Conservation (phyloP, 2,797 vertebrate genomes). For the Argentina silus region DNA sequence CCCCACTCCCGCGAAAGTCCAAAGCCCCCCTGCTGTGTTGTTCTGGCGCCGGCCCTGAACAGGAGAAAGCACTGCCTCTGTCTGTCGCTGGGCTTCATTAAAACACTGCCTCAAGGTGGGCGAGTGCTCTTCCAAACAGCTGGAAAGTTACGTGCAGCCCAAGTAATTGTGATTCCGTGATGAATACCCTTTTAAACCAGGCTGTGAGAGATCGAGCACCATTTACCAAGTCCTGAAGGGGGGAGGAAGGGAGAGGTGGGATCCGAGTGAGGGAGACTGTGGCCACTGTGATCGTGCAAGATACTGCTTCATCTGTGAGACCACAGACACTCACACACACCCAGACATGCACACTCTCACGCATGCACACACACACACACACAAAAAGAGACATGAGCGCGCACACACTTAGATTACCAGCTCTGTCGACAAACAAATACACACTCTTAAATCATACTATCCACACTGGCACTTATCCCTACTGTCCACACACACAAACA, state of each 20-base stretch:
- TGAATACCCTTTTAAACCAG: slow-evolving; percentile 15
- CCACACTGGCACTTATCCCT: neutral
- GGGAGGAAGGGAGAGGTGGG: neutral
- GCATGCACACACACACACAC: neutral
- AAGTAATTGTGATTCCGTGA: slow-evolving; percentile 31
- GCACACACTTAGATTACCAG: neutral
- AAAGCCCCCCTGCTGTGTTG: too few relatives aligned
- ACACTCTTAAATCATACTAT: neutral
- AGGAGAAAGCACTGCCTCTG: neutral
- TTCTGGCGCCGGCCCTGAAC: too few relatives aligned
- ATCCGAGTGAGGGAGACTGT: neutral
- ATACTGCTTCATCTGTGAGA: slow-evolving; percentile 1
- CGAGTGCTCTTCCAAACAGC: slow-evolving; percentile 23
- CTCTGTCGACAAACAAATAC: neutral
- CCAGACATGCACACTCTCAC: neutral
- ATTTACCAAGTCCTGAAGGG: neutral
- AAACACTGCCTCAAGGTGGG: slow-evolving; percentile 17
- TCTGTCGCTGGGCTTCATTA: slow-evolving; percentile 18
- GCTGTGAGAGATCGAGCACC: neutral
- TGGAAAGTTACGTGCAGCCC: slow-evolving; percentile 26
- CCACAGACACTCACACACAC: neutral
- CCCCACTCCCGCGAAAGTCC: too few relatives aligned
- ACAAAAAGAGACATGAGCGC: neutral
- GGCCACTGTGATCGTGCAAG: neutral
- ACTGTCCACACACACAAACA: neutral